phyloP scores from a whole-genome alignment of 2,797 vertebrate genomes.

The Catamblyrhynchus diadema region DNA sequence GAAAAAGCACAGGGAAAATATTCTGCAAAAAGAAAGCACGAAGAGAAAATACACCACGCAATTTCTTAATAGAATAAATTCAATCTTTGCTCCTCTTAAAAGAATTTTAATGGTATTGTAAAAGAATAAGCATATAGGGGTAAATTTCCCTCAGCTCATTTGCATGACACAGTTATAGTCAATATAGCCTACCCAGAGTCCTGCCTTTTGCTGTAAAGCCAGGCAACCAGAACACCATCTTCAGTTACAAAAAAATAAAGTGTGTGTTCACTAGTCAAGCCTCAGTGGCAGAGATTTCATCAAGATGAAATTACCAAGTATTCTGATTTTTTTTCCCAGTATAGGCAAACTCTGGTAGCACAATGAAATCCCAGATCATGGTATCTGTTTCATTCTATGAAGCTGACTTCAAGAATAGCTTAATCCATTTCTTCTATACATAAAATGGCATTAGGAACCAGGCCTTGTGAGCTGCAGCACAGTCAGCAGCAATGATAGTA shows the following conservation, averaged over 20 bases:
- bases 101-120: background rate
- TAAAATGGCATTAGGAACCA: background rate
- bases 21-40: background rate
- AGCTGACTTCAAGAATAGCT: background rate
- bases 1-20: background rate
- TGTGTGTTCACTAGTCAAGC: background rate
- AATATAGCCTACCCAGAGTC: background rate
- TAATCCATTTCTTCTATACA: background rate
- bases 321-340: background rate
- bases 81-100: background rate
- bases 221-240: background rate
- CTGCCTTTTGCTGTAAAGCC: background rate
- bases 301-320: background rate
- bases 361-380: background rate
- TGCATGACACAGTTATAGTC: background rate
- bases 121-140: background rate
- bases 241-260: background rate
- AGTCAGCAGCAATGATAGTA: background rate
- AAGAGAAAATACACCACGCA: background rate
- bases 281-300: background rate
- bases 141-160: background rate
- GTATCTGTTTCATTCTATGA: background rate
- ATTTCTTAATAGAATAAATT: constrained; percentile 8
- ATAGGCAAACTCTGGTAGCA: background rate
- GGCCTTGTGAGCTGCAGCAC: background rate